phyloP scores from a whole-genome alignment of 2,113 vertebrate genomes.

The Tretioscincus oriximinensis region DNA sequence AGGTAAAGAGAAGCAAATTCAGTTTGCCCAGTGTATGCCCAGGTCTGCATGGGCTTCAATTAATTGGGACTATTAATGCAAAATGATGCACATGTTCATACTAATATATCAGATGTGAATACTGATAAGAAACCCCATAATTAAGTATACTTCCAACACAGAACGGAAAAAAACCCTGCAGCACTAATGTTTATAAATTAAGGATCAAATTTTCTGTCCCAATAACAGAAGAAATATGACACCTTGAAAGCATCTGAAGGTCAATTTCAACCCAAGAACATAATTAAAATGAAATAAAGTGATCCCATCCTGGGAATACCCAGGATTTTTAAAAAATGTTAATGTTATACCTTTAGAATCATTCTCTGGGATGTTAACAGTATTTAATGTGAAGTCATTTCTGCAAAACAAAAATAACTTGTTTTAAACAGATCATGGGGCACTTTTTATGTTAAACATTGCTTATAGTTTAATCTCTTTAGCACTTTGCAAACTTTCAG shows the following conservation, averaged over 20 bases:
- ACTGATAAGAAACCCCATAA: not conserved
- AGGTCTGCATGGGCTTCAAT: too few relatives aligned
- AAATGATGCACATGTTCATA: too few relatives aligned
- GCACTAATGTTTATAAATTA: not conserved
- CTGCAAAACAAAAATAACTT: conserved; percentile 4
- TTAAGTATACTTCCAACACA: not conserved
- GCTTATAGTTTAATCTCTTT: not conserved
- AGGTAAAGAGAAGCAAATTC: too few relatives aligned
- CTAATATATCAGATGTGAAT: not conserved
- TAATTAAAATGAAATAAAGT: not conserved
- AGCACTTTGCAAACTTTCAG: not conserved
- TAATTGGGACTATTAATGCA: too few relatives aligned
- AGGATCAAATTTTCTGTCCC: not conserved
- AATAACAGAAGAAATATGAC: not conserved
- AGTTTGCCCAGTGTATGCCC: too few relatives aligned
- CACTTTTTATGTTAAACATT: not conserved
- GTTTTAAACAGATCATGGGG: not conserved
- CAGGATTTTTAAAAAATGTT: not conserved
- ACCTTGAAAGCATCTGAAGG: fast-evolving
- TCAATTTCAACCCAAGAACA: not conserved
- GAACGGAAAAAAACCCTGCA: not conserved
- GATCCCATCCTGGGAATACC: conserved; percentile 1
- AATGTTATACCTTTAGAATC: not conserved
- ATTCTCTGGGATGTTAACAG: not conserved
- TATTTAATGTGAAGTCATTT: fast-evolving